Percentiles rank a stretch among this genome's conserved stretches.
Conservation (phyloP, 2,797 vertebrate species). For the Bovichtus diacanthus region DNA sequence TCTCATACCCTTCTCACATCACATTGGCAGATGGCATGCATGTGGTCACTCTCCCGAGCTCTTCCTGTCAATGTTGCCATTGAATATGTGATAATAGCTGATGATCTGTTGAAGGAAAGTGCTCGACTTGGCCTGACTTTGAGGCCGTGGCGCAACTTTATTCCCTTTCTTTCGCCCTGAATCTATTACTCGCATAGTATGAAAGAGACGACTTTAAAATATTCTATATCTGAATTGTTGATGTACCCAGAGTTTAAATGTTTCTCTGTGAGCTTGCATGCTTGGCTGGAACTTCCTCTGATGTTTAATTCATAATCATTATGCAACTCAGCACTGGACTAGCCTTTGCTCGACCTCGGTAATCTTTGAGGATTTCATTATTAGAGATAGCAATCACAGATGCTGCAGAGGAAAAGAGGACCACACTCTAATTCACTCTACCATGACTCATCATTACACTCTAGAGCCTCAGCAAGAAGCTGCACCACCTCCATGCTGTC, state of each 20-base stretch:
- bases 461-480: conserved; percentile 69
- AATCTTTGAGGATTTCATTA: conserved; percentile 79
- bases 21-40: conserved; percentile 73
- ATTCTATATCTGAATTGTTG: conserved; percentile 63
- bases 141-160: conserved; percentile 32
- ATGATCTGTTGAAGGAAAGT: conserved; percentile 50
- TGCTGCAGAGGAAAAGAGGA: conserved; percentile 59
- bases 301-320: conserved; percentile 81
- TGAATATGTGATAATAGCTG: conserved; percentile 61
- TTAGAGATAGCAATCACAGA: conserved; percentile 71
- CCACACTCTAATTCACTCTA: conserved; percentile 73
- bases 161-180: conserved; percentile 14
- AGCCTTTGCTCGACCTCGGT: conserved; percentile 69
- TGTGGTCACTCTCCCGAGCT: conserved; percentile 44
- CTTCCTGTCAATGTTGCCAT: conserved; percentile 60
- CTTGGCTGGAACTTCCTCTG: conserved; percentile 62
- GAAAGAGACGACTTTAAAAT: conserved; percentile 53
- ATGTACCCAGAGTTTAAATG: conserved; percentile 56
- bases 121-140: conserved; percentile 40
- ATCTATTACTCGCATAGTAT: conserved; percentile 2
- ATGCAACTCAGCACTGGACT: conserved; percentile 66
- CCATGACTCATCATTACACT: conserved; percentile 82
- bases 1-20: conserved; percentile 75
- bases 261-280: conserved; percentile 50
- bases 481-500: conserved; percentile 69